Base-by-base conservation (phyloP, 2,113 vertebrate species). In the Alosa alosa region DNA sequence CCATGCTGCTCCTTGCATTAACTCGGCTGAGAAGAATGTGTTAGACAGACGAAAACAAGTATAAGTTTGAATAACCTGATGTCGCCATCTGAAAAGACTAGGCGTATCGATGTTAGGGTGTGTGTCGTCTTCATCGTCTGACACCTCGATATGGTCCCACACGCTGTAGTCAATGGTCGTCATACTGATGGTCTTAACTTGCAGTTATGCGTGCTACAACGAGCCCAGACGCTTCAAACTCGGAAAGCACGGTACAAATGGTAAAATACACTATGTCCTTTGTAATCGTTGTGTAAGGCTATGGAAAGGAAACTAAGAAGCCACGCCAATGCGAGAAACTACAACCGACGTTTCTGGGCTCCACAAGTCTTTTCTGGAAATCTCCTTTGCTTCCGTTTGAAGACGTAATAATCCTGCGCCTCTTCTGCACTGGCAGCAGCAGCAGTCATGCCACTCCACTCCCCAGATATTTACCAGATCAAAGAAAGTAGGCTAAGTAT, bases 131-230 rank as follows among this genome's bases (percentile, higher is more conserved):
- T 98, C 97, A 84, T 98, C 97, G 86, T 98, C 97, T 0, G 97
- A 98, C 88, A 98, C 96, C 81, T 97, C 96, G 90, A 97, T 97
- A 89, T 98, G 97, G 84, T 98, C 97, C 97, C 97, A 98, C 88
- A 93, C 94, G 90, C 97, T 97, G 93, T 98, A 97, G 84, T 98
- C 96, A 90, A 97, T 97, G 94, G 96, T 97, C 91, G 94, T 95
- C 86, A 90, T 86, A 52, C 49, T 82, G 49, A 17, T 75, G 52
- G 36, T 64, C 55, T 39, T 1, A 31, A 6, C n/a, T 18, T 44
- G 9, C 11, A 13, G 47, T 52, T 9, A 25, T 36, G 0, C 52
- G 31, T 18, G 22, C 39, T 22, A 81, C 31, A 17, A 78, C 31
- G 72, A 78, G 72, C 72, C 36, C 31, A 78, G 72, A 78, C 72